Evolutionary conservation across 1,140 invertebrate species (phyloP), one percentile per base, ranked within the genome.

Genomic region (Gryon sp.): DNA sequence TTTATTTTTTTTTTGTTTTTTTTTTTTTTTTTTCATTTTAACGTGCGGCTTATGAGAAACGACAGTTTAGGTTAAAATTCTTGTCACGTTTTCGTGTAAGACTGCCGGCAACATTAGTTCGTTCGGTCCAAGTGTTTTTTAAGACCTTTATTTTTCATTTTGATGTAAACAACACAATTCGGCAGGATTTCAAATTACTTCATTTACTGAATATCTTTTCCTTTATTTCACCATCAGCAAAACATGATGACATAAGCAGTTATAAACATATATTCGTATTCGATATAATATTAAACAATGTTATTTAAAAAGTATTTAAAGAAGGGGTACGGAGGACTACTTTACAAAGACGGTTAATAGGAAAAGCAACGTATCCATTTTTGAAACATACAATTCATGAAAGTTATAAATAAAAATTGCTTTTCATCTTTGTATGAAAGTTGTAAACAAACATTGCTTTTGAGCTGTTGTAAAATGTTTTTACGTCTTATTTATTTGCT

Each of bases 21-120:
- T n/a, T n/a, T n/a, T 46, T 30, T 20, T 24, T 1, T 20, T 24
- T 24, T 14, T 16, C 24, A 30, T 45, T 46, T 45, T 18, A 36
- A 48, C 20, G 40, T 55, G 22, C 62, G 45, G 22, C 36, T 14
- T 30, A 38, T 20, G 16, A 2, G 46, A 18, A 26, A 65, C 48
- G 24, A 59, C 48, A 40, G 53, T 57, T 50, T 16, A 28, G n/a
- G 45, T 69, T 26, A 32, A 34, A 52, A 69, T 52, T 59, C 53
- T 1, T 16, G 66, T 70, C 66, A 70, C 66, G 66, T 70, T 52
- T 43, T n/a, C 46, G 7, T 38, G 66, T 55, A 70, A 53, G 66
- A 53, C 66, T 46, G 19, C 16, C 22, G 20, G 18, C 34, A 60
- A 60, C 65, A 69, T 60, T 60, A 52, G 65, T 60, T 45, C 30